phyloP scores from a whole-genome alignment of 2,113 vertebrate species.

The Ursus arctos region DNA sequence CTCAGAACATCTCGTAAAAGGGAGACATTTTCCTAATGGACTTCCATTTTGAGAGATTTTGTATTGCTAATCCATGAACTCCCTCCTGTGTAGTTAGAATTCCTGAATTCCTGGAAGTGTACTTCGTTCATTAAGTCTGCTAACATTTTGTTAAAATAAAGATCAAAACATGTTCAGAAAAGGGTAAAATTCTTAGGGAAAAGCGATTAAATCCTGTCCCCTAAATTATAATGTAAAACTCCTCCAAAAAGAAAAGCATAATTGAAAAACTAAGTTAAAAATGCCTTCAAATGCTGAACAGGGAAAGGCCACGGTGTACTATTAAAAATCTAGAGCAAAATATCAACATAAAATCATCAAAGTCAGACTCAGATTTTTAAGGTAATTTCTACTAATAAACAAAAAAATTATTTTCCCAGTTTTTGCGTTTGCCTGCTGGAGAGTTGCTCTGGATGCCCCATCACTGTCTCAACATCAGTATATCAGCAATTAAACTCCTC shows the following conservation, averaged over 20 bases:
- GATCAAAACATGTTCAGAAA: not conserved
- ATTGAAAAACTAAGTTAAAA: slow-evolving; percentile 42
- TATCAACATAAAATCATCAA: not conserved
- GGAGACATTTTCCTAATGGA: slow-evolving; percentile 25
- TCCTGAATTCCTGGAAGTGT: not conserved
- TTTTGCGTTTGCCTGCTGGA: not conserved
- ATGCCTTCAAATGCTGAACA: not conserved
- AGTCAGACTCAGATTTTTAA: not conserved
- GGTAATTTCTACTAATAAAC: slow-evolving; percentile 27
- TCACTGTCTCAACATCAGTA: not conserved
- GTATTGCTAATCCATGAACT: slow-evolving; percentile 35
- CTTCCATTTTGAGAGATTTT: slow-evolving; percentile 29
- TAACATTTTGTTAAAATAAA: slow-evolving; percentile 9
- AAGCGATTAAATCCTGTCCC: not conserved
- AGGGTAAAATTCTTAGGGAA: not conserved
- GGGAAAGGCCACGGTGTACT: not conserved
- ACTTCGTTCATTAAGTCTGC: not conserved
- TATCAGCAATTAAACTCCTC: not conserved
- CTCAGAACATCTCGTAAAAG: slow-evolving; percentile 28
- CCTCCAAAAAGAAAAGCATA: not conserved
- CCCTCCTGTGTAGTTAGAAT: not conserved
- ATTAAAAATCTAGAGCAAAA: slow-evolving; percentile 14
- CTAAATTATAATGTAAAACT: not conserved
- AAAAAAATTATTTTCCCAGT: not conserved
- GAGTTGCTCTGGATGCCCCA: not conserved